Conservation (phyloP, 2,113 vertebrate genomes). For the Pampusana beccarii region DNA sequence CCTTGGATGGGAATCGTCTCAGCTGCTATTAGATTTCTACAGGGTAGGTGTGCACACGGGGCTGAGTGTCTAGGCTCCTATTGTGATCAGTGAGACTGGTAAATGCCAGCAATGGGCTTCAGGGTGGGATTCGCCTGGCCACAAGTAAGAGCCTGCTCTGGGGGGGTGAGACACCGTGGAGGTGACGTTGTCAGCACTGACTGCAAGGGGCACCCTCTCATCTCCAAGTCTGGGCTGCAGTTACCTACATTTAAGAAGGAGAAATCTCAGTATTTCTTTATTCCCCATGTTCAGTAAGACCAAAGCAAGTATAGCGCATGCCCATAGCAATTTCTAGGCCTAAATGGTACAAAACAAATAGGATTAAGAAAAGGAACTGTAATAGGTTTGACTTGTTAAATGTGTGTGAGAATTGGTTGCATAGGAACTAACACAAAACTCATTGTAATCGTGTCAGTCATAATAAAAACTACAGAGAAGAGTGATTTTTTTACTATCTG, state of each 20-base stretch:
- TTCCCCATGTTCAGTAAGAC: not conserved
- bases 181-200: fast-evolving
- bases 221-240: not conserved
- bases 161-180: not conserved
- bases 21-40: not conserved
- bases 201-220: fast-evolving
- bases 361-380: not conserved
- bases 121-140: not conserved
- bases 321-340: not conserved
- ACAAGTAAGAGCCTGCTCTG: not conserved
- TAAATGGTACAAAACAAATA: not conserved
- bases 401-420: not conserved
- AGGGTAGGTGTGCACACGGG: not conserved
- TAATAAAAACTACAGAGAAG: not conserved
- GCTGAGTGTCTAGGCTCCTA: not conserved
- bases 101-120: not conserved
- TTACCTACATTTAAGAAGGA: not conserved
- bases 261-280: not conserved
- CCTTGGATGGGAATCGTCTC: not conserved
- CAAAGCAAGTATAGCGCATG: not conserved
- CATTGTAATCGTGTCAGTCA: not conserved
- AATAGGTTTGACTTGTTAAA: not conserved
- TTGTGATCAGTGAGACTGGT: not conserved
- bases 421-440: constrained; percentile 2
- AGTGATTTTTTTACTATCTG: not conserved